A percentile compares a stretch with the other conserved stretches of the same genome.
Conservation (phyloP, 2,888 invertebrate species). For the Himalopsyche japonica region DNA sequence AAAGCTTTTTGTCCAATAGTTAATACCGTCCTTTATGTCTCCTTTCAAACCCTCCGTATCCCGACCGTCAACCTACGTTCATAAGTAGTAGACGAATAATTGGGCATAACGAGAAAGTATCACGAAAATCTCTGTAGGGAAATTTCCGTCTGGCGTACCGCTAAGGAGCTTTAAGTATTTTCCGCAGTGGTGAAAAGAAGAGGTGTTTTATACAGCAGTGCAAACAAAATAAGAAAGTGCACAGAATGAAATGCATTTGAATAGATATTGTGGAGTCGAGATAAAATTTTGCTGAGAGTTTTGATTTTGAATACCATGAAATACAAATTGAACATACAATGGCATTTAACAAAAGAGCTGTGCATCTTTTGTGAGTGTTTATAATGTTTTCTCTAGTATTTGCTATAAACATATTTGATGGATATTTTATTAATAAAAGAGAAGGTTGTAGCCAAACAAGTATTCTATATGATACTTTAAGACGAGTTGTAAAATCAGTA, state of each 20-base stretch:
- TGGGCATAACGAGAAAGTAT: constrained; percentile 35
- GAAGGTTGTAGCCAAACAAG: too few relatives aligned
- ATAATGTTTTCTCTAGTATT: too few relatives aligned
- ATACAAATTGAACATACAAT: neutral
- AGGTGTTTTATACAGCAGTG: constrained; percentile 29
- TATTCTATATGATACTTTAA: too few relatives aligned
- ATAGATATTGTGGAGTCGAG: constrained; percentile 32
- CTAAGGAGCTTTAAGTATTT: constrained; percentile 32
- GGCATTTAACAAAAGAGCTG: neutral
- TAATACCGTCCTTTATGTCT: neutral
- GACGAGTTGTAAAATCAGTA: too few relatives aligned
- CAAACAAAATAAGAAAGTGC: constrained; percentile 27
- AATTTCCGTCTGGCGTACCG: constrained; percentile 9
- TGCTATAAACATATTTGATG: neutral
- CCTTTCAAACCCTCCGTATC: neutral
- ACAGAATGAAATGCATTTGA: constrained; percentile 27
- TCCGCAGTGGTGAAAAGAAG: constrained; percentile 21
- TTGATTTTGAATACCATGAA: neutral
- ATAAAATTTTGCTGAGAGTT: constrained; percentile 3
- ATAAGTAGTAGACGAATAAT: constrained; percentile 21
- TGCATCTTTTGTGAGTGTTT: neutral
- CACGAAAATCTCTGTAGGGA: constrained; percentile 21
- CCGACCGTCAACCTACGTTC: neutral
- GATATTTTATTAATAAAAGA: too few relatives aligned
- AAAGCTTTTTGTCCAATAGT: neutral